Evolutionary conservation across 2,888 invertebrate species (phyloP).

Genomic region (Caenorhabditis panamensis): DNA sequence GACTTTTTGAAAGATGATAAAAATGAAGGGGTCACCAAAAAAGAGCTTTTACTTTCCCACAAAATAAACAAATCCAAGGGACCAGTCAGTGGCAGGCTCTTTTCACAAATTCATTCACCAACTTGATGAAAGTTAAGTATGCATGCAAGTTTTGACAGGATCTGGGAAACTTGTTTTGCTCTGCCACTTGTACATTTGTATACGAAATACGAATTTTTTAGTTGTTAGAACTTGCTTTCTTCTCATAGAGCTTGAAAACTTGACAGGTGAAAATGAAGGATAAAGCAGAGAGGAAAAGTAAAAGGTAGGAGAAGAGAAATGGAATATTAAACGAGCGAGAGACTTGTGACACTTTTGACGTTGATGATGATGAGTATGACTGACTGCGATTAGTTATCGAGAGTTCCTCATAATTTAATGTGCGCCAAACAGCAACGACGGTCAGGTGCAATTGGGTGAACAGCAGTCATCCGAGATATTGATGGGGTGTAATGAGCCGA

Average conservation of each 20-base stretch:
- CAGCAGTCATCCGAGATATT: slow-evolving; percentile 27
- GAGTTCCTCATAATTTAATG: slow-evolving; percentile 62
- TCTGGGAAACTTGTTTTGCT: slow-evolving; percentile 46
- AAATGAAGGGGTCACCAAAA: neutral
- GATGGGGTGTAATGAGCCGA: slow-evolving; percentile 41
- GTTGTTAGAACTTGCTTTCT: neutral
- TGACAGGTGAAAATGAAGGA: slow-evolving; percentile 41
- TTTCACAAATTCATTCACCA: slow-evolving; percentile 52
- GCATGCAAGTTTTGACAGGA: slow-evolving; percentile 60
- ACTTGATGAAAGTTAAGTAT: slow-evolving; percentile 60
- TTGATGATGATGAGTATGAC: slow-evolving; percentile 64
- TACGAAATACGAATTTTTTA: neutral
- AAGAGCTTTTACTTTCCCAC: neutral
- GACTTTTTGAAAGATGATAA: no score
- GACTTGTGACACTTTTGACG: slow-evolving; percentile 59
- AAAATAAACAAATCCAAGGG: slow-evolving; percentile 50
- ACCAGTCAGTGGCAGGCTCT: slow-evolving; percentile 5
- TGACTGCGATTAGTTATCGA: slow-evolving; percentile 53
- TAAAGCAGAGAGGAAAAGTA: slow-evolving; percentile 6
- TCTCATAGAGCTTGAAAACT: neutral
- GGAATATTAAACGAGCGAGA: slow-evolving; percentile 53
- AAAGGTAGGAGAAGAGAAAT: slow-evolving; percentile 1
- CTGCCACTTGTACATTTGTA: slow-evolving; percentile 5
- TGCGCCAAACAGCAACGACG: slow-evolving; percentile 52
- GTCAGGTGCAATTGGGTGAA: slow-evolving; percentile 55